Percentiles rank a stretch among this genome's conserved stretches.
Conservation (phyloP, 2,888 invertebrate genomes). For the Tanytarsus gracilentus region DNA sequence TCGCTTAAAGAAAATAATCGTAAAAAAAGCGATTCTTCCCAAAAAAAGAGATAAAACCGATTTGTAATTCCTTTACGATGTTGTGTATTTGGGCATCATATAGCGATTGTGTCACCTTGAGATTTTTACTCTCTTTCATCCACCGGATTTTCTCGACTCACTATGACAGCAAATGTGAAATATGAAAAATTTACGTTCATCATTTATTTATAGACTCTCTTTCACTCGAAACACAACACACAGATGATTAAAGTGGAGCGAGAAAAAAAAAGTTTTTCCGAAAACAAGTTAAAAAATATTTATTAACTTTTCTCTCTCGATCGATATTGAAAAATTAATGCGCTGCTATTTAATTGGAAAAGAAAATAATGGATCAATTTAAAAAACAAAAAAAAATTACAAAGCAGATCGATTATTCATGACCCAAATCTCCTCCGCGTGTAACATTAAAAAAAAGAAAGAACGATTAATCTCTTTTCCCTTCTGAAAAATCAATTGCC, state of each 20-base stretch:
- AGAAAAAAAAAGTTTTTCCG: too few relatives aligned
- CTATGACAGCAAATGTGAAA: too few relatives aligned
- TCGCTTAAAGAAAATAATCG: not conserved
- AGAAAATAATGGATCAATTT: not conserved
- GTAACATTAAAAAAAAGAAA: not conserved
- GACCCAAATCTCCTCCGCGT: not conserved
- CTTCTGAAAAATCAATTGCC: too few relatives aligned
- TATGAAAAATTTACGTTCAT: too few relatives aligned
- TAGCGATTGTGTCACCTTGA: constrained; percentile 1
- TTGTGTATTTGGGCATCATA: not conserved
- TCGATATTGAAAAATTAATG: too few relatives aligned
- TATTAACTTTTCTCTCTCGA: too few relatives aligned
- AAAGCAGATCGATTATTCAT: not conserved
- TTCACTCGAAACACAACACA: too few relatives aligned
- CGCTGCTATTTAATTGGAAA: not conserved
- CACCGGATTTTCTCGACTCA: not conserved
- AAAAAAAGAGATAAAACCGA: constrained; percentile 22
- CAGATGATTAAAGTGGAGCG: too few relatives aligned
- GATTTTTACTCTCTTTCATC: not conserved
- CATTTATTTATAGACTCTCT: too few relatives aligned
- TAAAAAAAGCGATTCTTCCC: constrained; percentile 1
- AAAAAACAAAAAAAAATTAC: too few relatives aligned
- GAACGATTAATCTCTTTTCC: too few relatives aligned
- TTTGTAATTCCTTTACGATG: constrained; percentile 27
- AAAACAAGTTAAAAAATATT: too few relatives aligned